Evolutionary conservation across 2,113 vertebrate species (phyloP), one percentile per base, ranked within the genome.

Genomic region (Ellobius talpinus): DNA sequence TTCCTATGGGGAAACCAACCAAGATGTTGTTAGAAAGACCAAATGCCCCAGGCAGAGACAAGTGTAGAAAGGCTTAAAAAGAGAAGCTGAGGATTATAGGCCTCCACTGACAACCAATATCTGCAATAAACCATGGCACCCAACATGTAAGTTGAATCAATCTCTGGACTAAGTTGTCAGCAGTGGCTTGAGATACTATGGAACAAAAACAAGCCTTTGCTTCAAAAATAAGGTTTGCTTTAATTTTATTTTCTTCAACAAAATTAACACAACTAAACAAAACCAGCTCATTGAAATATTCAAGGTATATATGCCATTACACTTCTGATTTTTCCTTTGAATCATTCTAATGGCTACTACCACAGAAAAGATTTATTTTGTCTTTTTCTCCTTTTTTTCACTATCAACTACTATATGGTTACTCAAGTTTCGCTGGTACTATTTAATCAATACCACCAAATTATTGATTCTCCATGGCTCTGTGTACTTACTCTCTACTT

Each of bases 221-320:
- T 72, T 52, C 29, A 45, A 26, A 61, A 87, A 42, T 26, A 77
- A 74, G 5, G 55, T 94, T 87, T 61, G 3, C 10, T 21, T 85
- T 92, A 50, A 85, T 81, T 89, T 89, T 10, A 91, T 55, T 91
- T 86, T 17, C 79, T 89, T 82, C 58, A 13, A 89, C 50, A 58
- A 31, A 1, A 92, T 90, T 78, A 86, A 63, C 14, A 47, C 17
- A 4, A 23, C 50, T 2, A 14, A 39, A 10, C 11, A 89, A 81
- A 72, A 17, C 4, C 3, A 29, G 9, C 3, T 42, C 63, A 42
- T 90, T 93, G 76, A 93, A 73, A 58, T n/a, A 45, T 55, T 93
- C 88, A 82, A 87, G 16, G 4, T 45, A 21, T 26, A 1, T 72
- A 52, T 42, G 39, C 16, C 10, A 68, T 39, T 42, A 39, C 9